phyloP scores from a whole-genome alignment of 2,888 invertebrate genomes.

The Himalopsyche anomala region DNA sequence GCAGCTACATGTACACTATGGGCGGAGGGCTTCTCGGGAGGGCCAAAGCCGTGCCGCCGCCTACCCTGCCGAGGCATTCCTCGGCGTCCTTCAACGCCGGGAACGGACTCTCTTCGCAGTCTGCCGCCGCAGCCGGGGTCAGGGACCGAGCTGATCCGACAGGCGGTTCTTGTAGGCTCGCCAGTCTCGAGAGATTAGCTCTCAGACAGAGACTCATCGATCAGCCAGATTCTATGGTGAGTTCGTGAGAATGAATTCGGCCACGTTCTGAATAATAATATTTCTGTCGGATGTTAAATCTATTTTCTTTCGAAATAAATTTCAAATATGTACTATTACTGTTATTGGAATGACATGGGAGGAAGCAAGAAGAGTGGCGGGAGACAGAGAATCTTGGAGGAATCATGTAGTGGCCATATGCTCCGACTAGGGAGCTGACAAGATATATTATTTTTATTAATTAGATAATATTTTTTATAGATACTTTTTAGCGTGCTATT shows the following conservation, averaged over 20 bases:
- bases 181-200: slow-evolving; percentile 89
- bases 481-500: too few species aligned
- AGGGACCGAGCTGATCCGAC: slow-evolving; percentile 83
- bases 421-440: too few species aligned
- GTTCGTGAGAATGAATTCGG: neutral
- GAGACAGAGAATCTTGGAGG: too few species aligned
- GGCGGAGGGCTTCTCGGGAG: slow-evolving; percentile 79
- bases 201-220: slow-evolving; percentile 89
- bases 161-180: slow-evolving; percentile 86
- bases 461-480: too few species aligned
- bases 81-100: slow-evolving; percentile 87
- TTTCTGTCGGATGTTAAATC: too few species aligned
- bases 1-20: slow-evolving; percentile 81
- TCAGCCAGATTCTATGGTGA: slow-evolving; percentile 75
- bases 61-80: slow-evolving; percentile 87
- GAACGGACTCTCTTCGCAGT: slow-evolving; percentile 83
- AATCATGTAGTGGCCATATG: too few species aligned
- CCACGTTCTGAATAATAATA: too few species aligned
- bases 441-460: too few species aligned
- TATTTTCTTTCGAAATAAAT: too few species aligned
- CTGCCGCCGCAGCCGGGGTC: slow-evolving; percentile 78
- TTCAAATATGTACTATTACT: too few species aligned
- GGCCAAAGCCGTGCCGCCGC: slow-evolving; percentile 84
- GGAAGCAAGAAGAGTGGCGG: too few species aligned
- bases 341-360: too few species aligned